phyloP scores from a whole-genome alignment of 1,140 invertebrate species.

The Macrobrachium nipponense region DNA sequence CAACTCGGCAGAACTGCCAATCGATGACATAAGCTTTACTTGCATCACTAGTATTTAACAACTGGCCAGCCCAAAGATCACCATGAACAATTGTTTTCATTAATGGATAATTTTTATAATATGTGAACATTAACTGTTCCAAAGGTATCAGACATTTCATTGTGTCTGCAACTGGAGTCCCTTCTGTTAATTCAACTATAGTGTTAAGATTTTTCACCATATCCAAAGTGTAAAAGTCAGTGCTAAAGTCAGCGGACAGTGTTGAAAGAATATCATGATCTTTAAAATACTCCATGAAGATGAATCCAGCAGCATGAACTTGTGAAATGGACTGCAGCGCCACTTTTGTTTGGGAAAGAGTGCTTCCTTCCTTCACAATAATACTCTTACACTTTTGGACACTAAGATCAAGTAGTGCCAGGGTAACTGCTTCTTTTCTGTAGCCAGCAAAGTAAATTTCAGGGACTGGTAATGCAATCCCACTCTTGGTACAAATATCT shows the following conservation, averaged over 20 bases:
- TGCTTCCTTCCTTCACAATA: conserved; percentile 42
- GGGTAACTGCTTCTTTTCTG: conserved; percentile 27
- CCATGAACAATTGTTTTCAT: conserved; percentile 37
- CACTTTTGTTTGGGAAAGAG: conserved; percentile 36
- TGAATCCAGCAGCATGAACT: conserved; percentile 33
- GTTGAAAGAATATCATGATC: not conserved
- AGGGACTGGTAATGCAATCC: conserved; percentile 37
- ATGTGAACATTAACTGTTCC: not conserved
- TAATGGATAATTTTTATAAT: conserved; percentile 7
- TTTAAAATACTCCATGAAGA: conserved; percentile 3
- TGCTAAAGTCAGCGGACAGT: conserved; percentile 4
- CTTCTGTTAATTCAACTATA: conserved; percentile 23
- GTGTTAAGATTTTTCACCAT: conserved; percentile 40
- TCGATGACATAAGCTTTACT: conserved; percentile 34
- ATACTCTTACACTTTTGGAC: conserved; percentile 34
- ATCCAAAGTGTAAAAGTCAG: conserved; percentile 23
- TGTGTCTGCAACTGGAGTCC: conserved; percentile 12
- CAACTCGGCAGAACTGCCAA: conserved; percentile 45
- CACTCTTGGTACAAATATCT: conserved; percentile 22
- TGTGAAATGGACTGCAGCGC: conserved; percentile 34
- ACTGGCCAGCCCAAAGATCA: conserved; percentile 46
- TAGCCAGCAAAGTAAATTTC: conserved; percentile 33
- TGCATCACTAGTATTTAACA: conserved; percentile 36
- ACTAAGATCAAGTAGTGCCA: conserved; percentile 31
- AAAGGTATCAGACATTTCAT: conserved; percentile 29